A percentile compares a stretch with the other conserved stretches of the same genome.
Evolutionary conservation across 1,140 invertebrate genomes (phyloP).

Genomic region (Lepeophtheirus salmonis): DNA sequence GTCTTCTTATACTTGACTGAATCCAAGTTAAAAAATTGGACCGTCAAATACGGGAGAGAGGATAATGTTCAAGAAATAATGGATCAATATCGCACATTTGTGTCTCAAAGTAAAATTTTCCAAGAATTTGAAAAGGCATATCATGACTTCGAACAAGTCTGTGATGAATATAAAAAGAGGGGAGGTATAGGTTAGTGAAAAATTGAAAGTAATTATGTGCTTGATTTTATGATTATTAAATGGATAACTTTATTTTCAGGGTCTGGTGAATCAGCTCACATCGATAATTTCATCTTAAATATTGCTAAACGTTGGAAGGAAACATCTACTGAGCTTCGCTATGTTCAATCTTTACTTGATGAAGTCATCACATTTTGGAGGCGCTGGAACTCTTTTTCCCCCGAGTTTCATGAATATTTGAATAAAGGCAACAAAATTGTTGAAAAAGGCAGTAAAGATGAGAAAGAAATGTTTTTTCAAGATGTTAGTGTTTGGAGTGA

Average conservation of each 20-base stretch:
- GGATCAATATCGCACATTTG: conserved; percentile 74
- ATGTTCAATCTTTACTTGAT: conserved; percentile 66
- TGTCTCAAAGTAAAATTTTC: conserved; percentile 73
- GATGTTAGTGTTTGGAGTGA: conserved; percentile 75
- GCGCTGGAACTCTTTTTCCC: conserved; percentile 48
- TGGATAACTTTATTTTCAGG: not conserved
- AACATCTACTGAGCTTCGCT: conserved; percentile 68
- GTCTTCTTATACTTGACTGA: conserved; percentile 73
- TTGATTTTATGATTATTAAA: not conserved
- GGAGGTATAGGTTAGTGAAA: conserved; percentile 43
- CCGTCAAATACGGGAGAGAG: conserved; percentile 62
- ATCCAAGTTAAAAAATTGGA: conserved; percentile 68
- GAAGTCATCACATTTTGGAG: conserved; percentile 74
- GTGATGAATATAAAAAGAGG: conserved; percentile 71
- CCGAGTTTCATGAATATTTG: conserved; percentile 60
- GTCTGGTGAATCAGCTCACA: conserved; percentile 40
- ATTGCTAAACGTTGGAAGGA: conserved; percentile 69
- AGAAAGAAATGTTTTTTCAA: conserved; percentile 55
- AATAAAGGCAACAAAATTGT: conserved; percentile 53
- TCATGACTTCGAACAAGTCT: conserved; percentile 70
- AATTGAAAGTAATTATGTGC: conserved; percentile 29
- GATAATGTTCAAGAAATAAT: conserved; percentile 61
- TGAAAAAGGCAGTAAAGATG: conserved; percentile 44
- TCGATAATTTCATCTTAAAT: conserved; percentile 66
- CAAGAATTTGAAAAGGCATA: conserved; percentile 83